Evolutionary conservation across 2,113 vertebrate genomes (phyloP), one percentile per base, ranked within the genome.

Genomic region (Quiscalus mexicanus): DNA sequence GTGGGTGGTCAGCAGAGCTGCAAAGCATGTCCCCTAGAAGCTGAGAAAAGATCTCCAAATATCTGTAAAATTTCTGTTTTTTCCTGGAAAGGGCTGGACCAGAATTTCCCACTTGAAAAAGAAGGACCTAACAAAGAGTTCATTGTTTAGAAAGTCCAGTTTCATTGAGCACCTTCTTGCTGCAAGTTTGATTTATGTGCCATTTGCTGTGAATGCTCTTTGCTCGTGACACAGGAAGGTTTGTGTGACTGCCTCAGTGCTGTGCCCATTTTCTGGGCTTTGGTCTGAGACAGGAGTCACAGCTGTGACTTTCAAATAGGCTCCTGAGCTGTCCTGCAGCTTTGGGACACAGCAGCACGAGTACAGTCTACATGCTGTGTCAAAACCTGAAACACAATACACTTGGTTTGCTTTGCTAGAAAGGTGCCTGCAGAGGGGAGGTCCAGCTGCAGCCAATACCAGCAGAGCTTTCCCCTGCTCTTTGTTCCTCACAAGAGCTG

Each of bases 91-190:
- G 86, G 95, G 63, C 79, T 44, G 70, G 71, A 27, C 69, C 0
- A 8, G 70, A 92, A 89, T 45, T 80, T 53, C 63, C 33, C 69
- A 37, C 65, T 86, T 96, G 69, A 71, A 15, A 92, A 81, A 77
- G 31, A 73, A 67, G 42, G 30, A 49, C n/a, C 17, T 63, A 68
- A 95, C 78, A 93, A 94, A 79, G 73, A 42, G 28, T 10, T 28
- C 53, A 56, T 93, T 96, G 91, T 96, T 93, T 44, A 8, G 44
- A 60, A 87, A 53, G 55, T 69, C 37, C 85, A 33, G 33, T 90
- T 88, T 37, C 17, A 68, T 44, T 58, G 65, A 82, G 58, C 9
- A 53, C 69, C 63, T 93, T 80, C 49, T 68, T 1, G 0, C 23
- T 52, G 62, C 62, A 69, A 60, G 37, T 78, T 83, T 90, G 85